A percentile compares a stretch with the other conserved stretches of the same genome.
Evolutionary conservation across 2,888 invertebrate species (phyloP).

Genomic region (Seladonia tumulorum): DNA sequence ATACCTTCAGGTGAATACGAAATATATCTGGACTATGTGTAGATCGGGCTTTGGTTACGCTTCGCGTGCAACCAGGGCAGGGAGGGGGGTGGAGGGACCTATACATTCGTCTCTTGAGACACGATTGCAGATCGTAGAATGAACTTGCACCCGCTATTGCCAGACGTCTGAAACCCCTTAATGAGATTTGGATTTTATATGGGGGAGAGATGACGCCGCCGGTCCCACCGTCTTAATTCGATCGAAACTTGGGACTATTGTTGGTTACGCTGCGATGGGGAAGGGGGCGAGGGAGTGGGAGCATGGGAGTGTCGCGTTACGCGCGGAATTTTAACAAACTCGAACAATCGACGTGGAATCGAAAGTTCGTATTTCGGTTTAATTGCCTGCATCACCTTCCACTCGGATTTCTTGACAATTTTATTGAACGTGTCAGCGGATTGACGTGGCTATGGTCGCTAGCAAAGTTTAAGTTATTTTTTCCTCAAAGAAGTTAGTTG

Average conservation of each 20-base stretch:
- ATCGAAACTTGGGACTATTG: background rate
- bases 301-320: background rate
- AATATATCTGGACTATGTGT: constrained; percentile 59
- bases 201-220: background rate
- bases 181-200: constrained; percentile 16
- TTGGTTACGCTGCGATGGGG: background rate
- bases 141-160: constrained; percentile 10
- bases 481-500: too few relatives aligned
- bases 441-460: too few relatives aligned
- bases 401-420: background rate
- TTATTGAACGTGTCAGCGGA: background rate
- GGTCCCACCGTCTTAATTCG: background rate
- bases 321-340: background rate
- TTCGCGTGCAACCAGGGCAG: constrained; percentile 4
- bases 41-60: constrained; percentile 59
- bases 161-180: constrained; percentile 13
- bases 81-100: background rate
- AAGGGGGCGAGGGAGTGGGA: background rate
- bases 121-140: constrained; percentile 13
- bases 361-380: background rate
- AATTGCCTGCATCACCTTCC: background rate
- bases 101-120: constrained; percentile 7
- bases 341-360: background rate
- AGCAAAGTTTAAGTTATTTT: too few relatives aligned
- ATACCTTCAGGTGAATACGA: constrained; percentile 65